These are phyloP conservation scores for Fissipunctia ypsillon DNA, from an alignment of 2,888 invertebrate species.

Conservation along the genomic window DNA sequence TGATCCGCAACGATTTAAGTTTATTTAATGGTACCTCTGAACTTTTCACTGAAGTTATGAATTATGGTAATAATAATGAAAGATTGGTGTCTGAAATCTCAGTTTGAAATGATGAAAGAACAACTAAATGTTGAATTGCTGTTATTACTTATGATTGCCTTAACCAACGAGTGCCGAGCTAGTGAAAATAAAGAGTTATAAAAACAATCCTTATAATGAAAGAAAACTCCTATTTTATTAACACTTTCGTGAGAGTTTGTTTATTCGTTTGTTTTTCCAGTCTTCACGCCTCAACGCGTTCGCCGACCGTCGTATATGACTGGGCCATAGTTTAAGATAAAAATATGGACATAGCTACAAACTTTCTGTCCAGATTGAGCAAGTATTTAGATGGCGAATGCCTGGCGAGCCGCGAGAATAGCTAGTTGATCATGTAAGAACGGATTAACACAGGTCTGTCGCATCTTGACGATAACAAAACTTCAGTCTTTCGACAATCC, in stretches of 20 bases:
- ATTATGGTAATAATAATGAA: constrained; percentile 6
- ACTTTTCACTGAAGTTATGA: constrained; percentile 4
- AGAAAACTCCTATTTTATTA: not conserved
- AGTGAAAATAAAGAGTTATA: not conserved
- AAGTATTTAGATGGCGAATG: too few relatives aligned
- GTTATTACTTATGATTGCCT: constrained; percentile 4
- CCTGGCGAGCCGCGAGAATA: too few relatives aligned
- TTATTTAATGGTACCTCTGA: not conserved
- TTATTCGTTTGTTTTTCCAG: constrained; percentile 24
- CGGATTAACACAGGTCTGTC: not conserved
- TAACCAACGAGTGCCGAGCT: not conserved
- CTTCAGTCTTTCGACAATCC: not conserved
- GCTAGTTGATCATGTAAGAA: not conserved
- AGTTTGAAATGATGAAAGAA: constrained; percentile 2
- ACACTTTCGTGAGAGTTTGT: constrained; percentile 17
- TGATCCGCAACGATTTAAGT: not conserved
- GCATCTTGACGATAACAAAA: constrained; percentile 3
- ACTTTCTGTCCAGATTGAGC: too few relatives aligned
- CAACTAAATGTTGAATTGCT: constrained; percentile 11
- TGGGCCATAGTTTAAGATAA: not conserved
- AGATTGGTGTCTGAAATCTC: not conserved
- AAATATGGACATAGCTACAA: not conserved
- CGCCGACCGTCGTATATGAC: not conserved
- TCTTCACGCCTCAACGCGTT: constrained; percentile 10
- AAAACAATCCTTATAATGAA: not conserved